A percentile compares a stretch with the other conserved stretches of the same genome.
Conservation (phyloP, 2,797 vertebrate species). For the Acanthurus lineatus region DNA sequence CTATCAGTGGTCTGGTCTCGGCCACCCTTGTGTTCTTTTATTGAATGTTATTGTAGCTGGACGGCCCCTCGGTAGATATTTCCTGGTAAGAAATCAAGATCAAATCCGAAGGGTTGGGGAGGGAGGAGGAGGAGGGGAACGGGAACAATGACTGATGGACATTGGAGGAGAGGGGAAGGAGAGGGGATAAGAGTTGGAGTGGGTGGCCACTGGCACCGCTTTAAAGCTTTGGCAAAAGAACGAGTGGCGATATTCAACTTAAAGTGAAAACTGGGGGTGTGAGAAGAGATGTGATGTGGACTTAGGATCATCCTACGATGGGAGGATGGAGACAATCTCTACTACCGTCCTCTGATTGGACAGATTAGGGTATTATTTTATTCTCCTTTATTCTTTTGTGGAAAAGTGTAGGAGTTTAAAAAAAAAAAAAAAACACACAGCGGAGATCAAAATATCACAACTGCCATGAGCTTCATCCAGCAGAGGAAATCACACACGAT, state of each 20-base stretch:
- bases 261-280: slow-evolving; percentile 68
- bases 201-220: slow-evolving; percentile 73
- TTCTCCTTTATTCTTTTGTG: neutral
- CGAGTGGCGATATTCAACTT: slow-evolving; percentile 68
- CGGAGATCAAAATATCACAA: slow-evolving; percentile 31
- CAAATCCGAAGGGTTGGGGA: slow-evolving; percentile 49
- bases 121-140: slow-evolving; percentile 49
- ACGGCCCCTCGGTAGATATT: slow-evolving; percentile 74
- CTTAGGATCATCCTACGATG: slow-evolving; percentile 74
- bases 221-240: slow-evolving; percentile 65
- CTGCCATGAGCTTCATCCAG: slow-evolving; percentile 26
- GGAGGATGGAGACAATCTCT: slow-evolving; percentile 60
- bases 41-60: slow-evolving; percentile 81
- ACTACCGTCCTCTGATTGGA: slow-evolving; percentile 55
- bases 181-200: slow-evolving; percentile 76
- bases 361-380: slow-evolving; percentile 53
- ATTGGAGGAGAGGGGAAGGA: slow-evolving; percentile 66
- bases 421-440: slow-evolving; percentile 30
- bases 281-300: slow-evolving; percentile 74
- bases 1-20: slow-evolving; percentile 75
- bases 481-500: slow-evolving; percentile 8
- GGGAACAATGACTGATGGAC: slow-evolving; percentile 78
- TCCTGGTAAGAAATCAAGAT: slow-evolving; percentile 82
- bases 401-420: slow-evolving; percentile 44
- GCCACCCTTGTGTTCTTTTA: slow-evolving; percentile 79